Conservation (phyloP, 2,113 vertebrate genomes). For the Poeciliopsis prolifica region DNA sequence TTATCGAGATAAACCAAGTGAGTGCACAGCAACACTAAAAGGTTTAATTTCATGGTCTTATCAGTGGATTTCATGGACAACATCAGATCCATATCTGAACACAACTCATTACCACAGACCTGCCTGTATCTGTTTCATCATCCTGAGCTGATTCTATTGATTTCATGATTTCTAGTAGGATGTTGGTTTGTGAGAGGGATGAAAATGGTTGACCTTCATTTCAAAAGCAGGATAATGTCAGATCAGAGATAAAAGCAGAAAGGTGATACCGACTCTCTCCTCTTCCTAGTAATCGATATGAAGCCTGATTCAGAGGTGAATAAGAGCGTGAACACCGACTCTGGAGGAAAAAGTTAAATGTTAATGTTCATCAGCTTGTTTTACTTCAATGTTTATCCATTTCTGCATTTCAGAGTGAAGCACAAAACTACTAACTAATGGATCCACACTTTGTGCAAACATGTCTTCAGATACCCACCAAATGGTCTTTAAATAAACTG, state of each 20-base stretch:
- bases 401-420: not conserved
- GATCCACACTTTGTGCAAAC: too few relatives aligned
- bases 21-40: slow-evolving; percentile 24
- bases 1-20: slow-evolving; percentile 54
- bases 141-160: slow-evolving; percentile 52
- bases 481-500: too few relatives aligned
- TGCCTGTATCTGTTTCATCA: slow-evolving; percentile 34
- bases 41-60: slow-evolving; percentile 63
- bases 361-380: not conserved
- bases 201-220: slow-evolving; percentile 49
- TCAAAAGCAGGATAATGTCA: not conserved
- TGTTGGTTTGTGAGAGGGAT: slow-evolving; percentile 12
- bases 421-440: too few relatives aligned
- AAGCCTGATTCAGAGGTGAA: slow-evolving; percentile 1
- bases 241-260: slow-evolving; percentile 3
- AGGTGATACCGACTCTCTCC: not conserved
- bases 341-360: not conserved
- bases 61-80: slow-evolving; percentile 53
- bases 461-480: too few relatives aligned
- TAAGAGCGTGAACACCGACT: not conserved
- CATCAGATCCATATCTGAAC: slow-evolving; percentile 49
- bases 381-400: not conserved
- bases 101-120: slow-evolving; percentile 18
- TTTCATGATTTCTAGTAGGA: slow-evolving; percentile 22
- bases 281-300: slow-evolving; percentile 22